phyloP scores from a whole-genome alignment of 2,888 invertebrate genomes.

The Chrysolina haemoptera region DNA sequence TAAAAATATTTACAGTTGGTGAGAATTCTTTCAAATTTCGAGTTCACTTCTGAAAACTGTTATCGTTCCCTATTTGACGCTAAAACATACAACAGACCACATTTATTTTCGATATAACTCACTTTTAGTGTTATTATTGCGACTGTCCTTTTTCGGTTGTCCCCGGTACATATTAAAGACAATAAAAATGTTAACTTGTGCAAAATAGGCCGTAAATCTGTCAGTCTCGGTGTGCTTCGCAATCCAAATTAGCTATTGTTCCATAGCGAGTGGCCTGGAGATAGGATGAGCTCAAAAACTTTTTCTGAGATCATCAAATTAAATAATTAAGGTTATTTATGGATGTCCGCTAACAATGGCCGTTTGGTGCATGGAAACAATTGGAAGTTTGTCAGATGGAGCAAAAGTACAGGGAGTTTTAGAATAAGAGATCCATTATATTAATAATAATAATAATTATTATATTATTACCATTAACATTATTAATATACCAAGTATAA shows the following conservation, averaged over 20 bases:
- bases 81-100: conserved; percentile 23
- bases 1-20: neutral
- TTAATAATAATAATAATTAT: no score
- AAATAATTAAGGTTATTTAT: conserved; percentile 51
- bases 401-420: neutral
- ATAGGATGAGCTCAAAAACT: conserved; percentile 38
- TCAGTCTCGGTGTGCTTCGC: conserved; percentile 49
- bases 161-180: conserved; percentile 53
- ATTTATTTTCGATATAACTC: conserved; percentile 42
- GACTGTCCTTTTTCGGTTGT: conserved; percentile 46
- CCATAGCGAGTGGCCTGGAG: conserved; percentile 44
- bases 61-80: no score
- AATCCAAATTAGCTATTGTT: conserved; percentile 54
- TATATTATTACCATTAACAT: no score
- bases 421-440: neutral
- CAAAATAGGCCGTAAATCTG: conserved; percentile 59
- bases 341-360: conserved; percentile 33
- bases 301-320: conserved; percentile 48
- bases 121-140: conserved; percentile 44
- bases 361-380: conserved; percentile 4
- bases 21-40: neutral
- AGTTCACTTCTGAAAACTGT: conserved; percentile 7
- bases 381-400: neutral
- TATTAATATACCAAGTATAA: no score
- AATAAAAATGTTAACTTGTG: conserved; percentile 63